These are phyloP conservation scores for Xanthia icteritia DNA, from an alignment of 2,888 invertebrate genomes.

Conservation along the genomic window DNA sequence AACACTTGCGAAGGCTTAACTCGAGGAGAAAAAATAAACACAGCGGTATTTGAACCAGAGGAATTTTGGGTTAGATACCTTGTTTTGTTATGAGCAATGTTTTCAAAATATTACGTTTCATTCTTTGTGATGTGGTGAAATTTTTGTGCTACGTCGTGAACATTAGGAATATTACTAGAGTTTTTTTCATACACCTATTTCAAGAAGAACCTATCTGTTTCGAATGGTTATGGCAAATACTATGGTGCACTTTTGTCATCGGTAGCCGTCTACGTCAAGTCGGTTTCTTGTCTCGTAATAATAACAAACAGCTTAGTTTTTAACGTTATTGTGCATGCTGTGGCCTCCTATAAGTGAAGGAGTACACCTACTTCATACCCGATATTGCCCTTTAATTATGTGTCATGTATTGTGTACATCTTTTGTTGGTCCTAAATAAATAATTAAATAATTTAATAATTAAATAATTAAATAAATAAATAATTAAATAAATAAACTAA, in stretches of 20 bases:
- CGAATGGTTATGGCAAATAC: not conserved
- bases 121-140: constrained; percentile 3
- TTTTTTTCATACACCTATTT: not conserved
- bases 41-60: constrained; percentile 26
- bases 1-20: constrained; percentile 38
- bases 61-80: constrained; percentile 9
- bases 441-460: too few species aligned
- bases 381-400: too few species aligned
- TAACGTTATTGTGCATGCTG: too few species aligned
- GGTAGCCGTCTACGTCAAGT: not conserved
- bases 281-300: not conserved
- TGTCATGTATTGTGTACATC: too few species aligned
- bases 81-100: constrained; percentile 23
- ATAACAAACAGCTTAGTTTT: too few species aligned
- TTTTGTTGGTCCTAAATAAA: too few species aligned
- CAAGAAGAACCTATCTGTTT: not conserved
- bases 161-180: not conserved
- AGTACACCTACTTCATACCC: too few species aligned
- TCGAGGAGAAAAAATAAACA: constrained; percentile 16
- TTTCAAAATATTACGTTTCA: constrained; percentile 8
- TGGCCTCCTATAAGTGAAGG: too few species aligned
- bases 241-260: not conserved
- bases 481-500: too few species aligned
- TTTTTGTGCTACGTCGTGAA: not conserved
- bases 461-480: too few species aligned